phyloP scores from a whole-genome alignment of 2,888 invertebrate species.

The Acanthosoma haemorrhoidale region DNA sequence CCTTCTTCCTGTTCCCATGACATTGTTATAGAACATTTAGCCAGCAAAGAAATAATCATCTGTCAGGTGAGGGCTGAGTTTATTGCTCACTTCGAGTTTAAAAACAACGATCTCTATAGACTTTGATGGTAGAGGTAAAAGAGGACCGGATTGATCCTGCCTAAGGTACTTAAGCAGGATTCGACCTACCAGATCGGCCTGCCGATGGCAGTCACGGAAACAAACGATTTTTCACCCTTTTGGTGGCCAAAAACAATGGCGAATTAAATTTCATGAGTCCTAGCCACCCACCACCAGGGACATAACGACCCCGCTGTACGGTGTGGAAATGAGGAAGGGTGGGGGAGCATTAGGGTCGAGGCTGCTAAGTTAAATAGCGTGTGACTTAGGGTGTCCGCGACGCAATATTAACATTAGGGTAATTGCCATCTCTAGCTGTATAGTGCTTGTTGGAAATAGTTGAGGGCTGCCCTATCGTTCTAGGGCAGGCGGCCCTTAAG shows the following conservation, averaged over 20 bases:
- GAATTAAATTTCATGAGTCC: constrained; percentile 26
- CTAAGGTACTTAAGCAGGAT: neutral
- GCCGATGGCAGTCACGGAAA: constrained; percentile 6
- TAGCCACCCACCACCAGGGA: neutral
- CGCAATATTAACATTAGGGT: constrained; percentile 24
- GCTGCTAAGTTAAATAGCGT: constrained; percentile 21
- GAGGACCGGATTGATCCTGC: neutral
- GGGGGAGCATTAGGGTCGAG: constrained; percentile 17
- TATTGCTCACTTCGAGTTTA: too few relatives aligned
- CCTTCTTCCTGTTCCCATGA: too few relatives aligned
- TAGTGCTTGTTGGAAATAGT: neutral
- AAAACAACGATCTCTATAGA: neutral
- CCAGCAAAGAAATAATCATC: too few relatives aligned
- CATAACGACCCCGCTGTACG: neutral
- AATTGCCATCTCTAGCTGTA: neutral
- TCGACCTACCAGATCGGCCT: neutral
- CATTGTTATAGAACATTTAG: too few relatives aligned
- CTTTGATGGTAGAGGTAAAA: neutral
- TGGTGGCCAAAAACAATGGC: constrained; percentile 15
- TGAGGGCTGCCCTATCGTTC: neutral
- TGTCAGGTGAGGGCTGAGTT: too few relatives aligned
- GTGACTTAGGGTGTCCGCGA: constrained; percentile 13
- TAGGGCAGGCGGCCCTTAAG: neutral
- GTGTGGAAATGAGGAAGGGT: neutral
- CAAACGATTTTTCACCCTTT: constrained; percentile 13